Percentiles rank a stretch among this genome's conserved stretches.
Evolutionary conservation across 2,888 invertebrate genomes (phyloP).

Genomic region (Sphaerophoria taeniata): DNA sequence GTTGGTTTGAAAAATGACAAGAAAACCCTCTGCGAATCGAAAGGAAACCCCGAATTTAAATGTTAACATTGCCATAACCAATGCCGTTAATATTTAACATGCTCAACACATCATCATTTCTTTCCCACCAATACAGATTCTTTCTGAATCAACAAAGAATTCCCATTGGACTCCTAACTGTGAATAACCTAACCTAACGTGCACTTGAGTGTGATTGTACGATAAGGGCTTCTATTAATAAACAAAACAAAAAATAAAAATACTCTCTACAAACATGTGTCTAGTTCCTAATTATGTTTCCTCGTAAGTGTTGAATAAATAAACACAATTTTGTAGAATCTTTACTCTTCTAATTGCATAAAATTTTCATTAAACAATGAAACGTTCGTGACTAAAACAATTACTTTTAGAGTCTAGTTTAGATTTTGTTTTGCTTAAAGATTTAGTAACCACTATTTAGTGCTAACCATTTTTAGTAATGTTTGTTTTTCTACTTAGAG

Average conservation of each 20-base stretch:
- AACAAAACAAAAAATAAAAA: background rate
- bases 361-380: conserved; percentile 43
- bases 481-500: background rate
- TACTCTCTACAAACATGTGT: conserved; percentile 24
- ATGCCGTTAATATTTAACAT: too few species aligned
- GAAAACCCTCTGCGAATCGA: too few species aligned
- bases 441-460: conserved; percentile 57
- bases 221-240: conserved; percentile 46
- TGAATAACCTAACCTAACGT: background rate
- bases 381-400: conserved; percentile 63
- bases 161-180: background rate
- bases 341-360: conserved; percentile 48
- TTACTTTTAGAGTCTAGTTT: conserved; percentile 48
- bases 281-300: conserved; percentile 18
- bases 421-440: conserved; percentile 30
- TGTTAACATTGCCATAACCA: too few species aligned
- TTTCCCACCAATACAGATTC: background rate
- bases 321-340: background rate
- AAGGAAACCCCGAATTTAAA: too few species aligned
- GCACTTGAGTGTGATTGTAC: conserved; percentile 60
- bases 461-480: conserved; percentile 59
- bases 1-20: too few species aligned
- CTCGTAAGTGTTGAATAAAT: conserved; percentile 13
- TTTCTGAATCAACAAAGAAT: background rate
- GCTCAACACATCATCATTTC: too few species aligned